A percentile compares a stretch with the other conserved stretches of the same genome.
Evolutionary conservation across 2,888 invertebrate species (phyloP).

Genomic region (Phytoseiulus persimilis): DNA sequence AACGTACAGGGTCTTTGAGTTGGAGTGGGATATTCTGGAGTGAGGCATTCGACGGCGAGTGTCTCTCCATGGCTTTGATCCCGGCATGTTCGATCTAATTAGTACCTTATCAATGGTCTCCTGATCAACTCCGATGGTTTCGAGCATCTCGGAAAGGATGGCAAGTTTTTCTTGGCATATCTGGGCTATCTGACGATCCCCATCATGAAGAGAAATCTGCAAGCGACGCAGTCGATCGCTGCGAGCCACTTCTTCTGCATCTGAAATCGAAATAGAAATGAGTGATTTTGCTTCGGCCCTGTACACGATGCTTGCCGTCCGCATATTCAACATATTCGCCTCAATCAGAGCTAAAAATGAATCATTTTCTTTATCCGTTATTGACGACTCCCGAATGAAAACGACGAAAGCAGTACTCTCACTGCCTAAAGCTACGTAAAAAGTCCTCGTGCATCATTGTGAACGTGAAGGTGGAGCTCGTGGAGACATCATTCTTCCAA

Average conservation of each 20-base stretch:
- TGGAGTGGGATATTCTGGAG: too few species aligned
- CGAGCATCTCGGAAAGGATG: conserved; percentile 60
- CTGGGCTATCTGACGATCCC: conserved; percentile 75
- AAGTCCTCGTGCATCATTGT: neutral
- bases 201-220: conserved; percentile 71
- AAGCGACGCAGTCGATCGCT: conserved; percentile 39
- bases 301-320: neutral
- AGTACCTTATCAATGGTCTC: conserved; percentile 36
- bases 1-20: too few species aligned
- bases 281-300: neutral
- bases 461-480: neutral
- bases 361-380: neutral
- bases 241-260: conserved; percentile 38
- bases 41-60: too few species aligned
- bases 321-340: neutral
- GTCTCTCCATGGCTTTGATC: too few species aligned
- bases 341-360: too few species aligned
- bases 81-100: too few species aligned
- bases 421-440: too few species aligned
- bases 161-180: conserved; percentile 80
- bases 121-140: conserved; percentile 35
- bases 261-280: conserved; percentile 23
- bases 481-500: neutral
- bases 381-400: conserved; percentile 56
- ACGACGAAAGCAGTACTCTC: neutral